These are phyloP conservation scores for Origma solitaria DNA, from an alignment of 2,113 vertebrate genomes.

Conservation along the genomic window DNA sequence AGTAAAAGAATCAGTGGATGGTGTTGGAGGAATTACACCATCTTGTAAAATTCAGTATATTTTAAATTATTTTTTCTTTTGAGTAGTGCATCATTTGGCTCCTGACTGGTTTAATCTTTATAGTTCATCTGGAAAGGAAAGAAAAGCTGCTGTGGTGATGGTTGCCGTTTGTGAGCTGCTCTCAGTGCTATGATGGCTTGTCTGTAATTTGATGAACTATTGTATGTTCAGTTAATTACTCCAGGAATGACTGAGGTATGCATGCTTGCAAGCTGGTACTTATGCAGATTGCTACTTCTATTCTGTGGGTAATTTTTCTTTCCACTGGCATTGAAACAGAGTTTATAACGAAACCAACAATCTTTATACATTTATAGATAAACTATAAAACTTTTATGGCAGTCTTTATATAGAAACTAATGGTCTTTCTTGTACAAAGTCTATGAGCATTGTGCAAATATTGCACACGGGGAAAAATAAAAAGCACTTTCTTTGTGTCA, in stretches of 20 bases:
- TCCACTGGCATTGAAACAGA: constrained; percentile 58
- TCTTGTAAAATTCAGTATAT: neutral
- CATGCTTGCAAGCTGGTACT: neutral
- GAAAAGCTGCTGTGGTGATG: neutral
- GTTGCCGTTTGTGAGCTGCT: neutral
- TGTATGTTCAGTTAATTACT: constrained; percentile 40
- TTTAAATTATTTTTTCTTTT: neutral
- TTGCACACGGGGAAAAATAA: constrained; percentile 59
- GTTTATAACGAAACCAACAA: constrained; percentile 69
- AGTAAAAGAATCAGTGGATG: neutral
- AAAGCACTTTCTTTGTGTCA: constrained; percentile 65
- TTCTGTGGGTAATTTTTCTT: constrained; percentile 68
- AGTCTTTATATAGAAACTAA: constrained; percentile 74
- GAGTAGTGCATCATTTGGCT: neutral
- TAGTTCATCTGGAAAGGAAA: neutral
- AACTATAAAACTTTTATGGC: constrained; percentile 73
- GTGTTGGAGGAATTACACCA: neutral
- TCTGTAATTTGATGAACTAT: constrained; percentile 45
- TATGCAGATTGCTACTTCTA: constrained; percentile 49
- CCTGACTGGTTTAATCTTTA: constrained; percentile 25
- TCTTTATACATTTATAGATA: constrained; percentile 72
- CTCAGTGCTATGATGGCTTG: neutral
- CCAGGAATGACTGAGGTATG: constrained; percentile 2
- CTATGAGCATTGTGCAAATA: constrained; percentile 60
- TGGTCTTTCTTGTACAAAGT: constrained; percentile 62